A percentile compares a stretch with the other conserved stretches of the same genome.
Evolutionary conservation across 2,888 invertebrate species (phyloP).

Genomic region (Diadegma fenestrale): DNA sequence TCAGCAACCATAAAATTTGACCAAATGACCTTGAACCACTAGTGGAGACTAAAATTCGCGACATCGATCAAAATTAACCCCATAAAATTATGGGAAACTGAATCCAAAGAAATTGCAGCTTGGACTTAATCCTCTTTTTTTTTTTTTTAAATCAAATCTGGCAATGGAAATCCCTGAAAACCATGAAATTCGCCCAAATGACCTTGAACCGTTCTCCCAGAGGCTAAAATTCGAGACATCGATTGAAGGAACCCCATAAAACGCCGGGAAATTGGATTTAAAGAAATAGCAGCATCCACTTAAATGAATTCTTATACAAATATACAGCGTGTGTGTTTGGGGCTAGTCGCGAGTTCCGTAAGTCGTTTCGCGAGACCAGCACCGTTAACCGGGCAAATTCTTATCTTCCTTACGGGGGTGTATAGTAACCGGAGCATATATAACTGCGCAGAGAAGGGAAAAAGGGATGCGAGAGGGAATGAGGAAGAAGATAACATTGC

Average conservation of each 20-base stretch:
- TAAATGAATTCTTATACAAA: conserved; percentile 7
- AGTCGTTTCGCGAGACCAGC: conserved; percentile 54
- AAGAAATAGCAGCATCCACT: conserved; percentile 47
- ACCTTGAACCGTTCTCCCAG: not conserved
- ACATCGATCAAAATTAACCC: conserved; percentile 23
- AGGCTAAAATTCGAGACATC: not conserved
- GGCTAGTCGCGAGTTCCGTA: conserved; percentile 48
- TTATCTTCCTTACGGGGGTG: conserved; percentile 64
- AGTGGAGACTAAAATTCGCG: not conserved
- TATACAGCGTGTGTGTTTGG: not conserved
- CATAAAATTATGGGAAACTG: conserved; percentile 37
- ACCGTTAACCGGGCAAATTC: conserved; percentile 69
- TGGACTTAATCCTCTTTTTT: too few species aligned
- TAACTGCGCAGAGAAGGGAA: conserved; percentile 77
- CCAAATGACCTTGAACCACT: too few species aligned
- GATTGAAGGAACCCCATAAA: conserved; percentile 26
- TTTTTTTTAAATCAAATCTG: too few species aligned
- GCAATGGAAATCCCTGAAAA: not conserved
- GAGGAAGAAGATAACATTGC: conserved; percentile 81
- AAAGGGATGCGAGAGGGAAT: conserved; percentile 65
- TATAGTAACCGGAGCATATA: conserved; percentile 78
- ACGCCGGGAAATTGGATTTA: conserved; percentile 39
- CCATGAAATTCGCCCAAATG: not conserved
- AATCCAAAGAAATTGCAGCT: conserved; percentile 44
- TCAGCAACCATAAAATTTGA: too few species aligned